phyloP scores from a whole-genome alignment of 2,888 invertebrate genomes.

The Phlogophora meticulosa region DNA sequence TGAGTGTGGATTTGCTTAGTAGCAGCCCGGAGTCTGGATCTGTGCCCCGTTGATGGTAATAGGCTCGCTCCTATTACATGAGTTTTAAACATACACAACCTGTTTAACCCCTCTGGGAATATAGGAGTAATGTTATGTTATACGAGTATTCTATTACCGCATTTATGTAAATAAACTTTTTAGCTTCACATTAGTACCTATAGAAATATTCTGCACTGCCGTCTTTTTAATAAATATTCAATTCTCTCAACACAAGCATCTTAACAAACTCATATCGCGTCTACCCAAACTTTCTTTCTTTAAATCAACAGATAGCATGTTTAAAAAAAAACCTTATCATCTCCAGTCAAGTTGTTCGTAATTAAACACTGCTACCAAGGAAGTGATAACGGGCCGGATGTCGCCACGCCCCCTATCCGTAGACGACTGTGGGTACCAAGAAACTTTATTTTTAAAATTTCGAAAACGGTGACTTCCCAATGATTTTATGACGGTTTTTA shows the following conservation, averaged over 20 bases:
- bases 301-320: constrained; percentile 65
- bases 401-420: constrained; percentile 71
- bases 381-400: constrained; percentile 78
- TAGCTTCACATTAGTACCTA: too few relatives aligned
- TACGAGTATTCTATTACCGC: too few relatives aligned
- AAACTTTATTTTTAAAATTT: constrained; percentile 47
- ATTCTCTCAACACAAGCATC: constrained; percentile 13
- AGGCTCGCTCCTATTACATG: too few relatives aligned
- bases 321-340: constrained; percentile 71
- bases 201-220: background rate
- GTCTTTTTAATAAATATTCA: background rate
- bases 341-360: constrained; percentile 66
- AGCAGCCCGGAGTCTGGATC: too few relatives aligned
- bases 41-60: too few relatives aligned
- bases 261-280: constrained; percentile 51
- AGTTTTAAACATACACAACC: too few relatives aligned
- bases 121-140: too few relatives aligned
- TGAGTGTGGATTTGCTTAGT: too few relatives aligned
- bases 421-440: constrained; percentile 55
- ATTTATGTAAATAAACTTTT: too few relatives aligned
- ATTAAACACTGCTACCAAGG: constrained; percentile 77
- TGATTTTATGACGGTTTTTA: constrained; percentile 65
- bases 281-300: constrained; percentile 62
- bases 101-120: too few relatives aligned
- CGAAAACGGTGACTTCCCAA: constrained; percentile 41